A percentile compares a stretch with the other conserved stretches of the same genome.
Conservation (phyloP, 2,888 invertebrate species). For the Microdon myrmicae region DNA sequence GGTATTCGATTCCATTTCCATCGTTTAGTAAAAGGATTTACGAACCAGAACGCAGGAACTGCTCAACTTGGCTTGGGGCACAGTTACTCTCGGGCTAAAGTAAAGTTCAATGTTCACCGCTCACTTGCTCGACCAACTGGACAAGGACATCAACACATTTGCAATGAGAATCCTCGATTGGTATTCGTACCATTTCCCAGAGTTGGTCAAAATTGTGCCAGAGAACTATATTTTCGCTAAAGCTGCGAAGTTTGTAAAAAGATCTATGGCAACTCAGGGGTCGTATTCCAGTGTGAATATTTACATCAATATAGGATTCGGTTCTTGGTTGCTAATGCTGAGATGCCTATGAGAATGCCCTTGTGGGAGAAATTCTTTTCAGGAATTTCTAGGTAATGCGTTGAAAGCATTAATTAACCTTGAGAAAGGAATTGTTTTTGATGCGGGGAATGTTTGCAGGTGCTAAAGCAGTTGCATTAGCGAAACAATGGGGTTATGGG, state of each 20-base stretch:
- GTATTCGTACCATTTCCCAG: constrained; percentile 99
- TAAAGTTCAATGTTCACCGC: constrained; percentile 98
- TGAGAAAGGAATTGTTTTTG: too few species aligned
- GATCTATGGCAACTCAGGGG: too few species aligned
- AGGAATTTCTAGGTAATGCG: too few species aligned
- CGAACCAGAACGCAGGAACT: constrained; percentile 80
- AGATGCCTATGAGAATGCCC: too few species aligned
- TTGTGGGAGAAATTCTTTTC: too few species aligned
- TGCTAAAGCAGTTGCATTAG: too few species aligned
- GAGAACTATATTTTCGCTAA: constrained; percentile 94
- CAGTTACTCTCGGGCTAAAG: constrained; percentile 96
- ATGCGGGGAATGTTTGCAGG: too few species aligned
- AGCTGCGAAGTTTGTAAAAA: constrained; percentile 84
- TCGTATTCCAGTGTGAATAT: too few species aligned
- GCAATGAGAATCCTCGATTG: constrained; percentile 99
- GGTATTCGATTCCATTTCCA: constrained; percentile 87
- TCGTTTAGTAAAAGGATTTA: constrained; percentile 84
- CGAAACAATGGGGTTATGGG: too few species aligned
- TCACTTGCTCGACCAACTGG: constrained; percentile 93
- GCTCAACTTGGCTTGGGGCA: constrained; percentile 98
- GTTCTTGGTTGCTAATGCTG: too few species aligned
- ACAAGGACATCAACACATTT: constrained; percentile 98
- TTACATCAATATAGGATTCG: too few species aligned
- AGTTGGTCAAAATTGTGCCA: constrained; percentile 93
- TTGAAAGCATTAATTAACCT: too few species aligned